A percentile compares a stretch with the other conserved stretches of the same genome.
phyloP scores from a whole-genome alignment of 2,888 invertebrate genomes.

The Scaeva pyrastri region DNA sequence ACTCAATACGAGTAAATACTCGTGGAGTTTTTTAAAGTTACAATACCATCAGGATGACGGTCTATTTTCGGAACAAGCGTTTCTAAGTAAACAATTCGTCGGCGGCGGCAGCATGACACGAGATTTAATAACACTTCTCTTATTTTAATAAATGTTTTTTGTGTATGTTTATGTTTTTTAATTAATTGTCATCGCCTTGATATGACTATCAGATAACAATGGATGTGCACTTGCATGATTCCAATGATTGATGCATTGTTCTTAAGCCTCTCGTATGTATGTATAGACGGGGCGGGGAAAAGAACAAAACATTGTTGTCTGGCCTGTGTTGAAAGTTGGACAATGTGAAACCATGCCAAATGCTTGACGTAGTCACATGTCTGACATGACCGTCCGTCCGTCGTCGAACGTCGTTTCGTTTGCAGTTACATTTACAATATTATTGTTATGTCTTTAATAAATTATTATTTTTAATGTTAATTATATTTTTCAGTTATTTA shows the following conservation, averaged over 20 bases:
- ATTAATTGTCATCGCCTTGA: constrained; percentile 74
- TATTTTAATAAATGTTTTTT: constrained; percentile 11
- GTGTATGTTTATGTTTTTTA: constrained; percentile 45
- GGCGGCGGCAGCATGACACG: no score
- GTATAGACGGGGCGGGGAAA: neutral
- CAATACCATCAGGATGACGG: neutral
- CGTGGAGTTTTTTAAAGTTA: constrained; percentile 48
- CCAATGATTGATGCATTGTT: constrained; percentile 70
- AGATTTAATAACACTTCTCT: constrained; percentile 33
- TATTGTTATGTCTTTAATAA: constrained; percentile 45
- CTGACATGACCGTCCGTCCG: constrained; percentile 35
- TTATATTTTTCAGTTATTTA: constrained; percentile 47
- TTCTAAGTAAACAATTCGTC: constrained; percentile 35
- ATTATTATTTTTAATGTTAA: constrained; percentile 35
- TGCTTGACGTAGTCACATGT: constrained; percentile 51
- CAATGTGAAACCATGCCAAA: constrained; percentile 49
- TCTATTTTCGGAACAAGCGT: neutral
- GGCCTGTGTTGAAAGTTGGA: constrained; percentile 64
- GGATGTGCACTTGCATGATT: constrained; percentile 34
- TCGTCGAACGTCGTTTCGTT: no score
- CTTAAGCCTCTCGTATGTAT: constrained; percentile 8
- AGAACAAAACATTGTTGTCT: neutral
- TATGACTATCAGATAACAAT: constrained; percentile 63
- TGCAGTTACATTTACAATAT: no score
- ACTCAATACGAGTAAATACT: neutral